Evolutionary conservation across 2,113 vertebrate genomes (phyloP).

Genomic region (Rissa tridactyla): DNA sequence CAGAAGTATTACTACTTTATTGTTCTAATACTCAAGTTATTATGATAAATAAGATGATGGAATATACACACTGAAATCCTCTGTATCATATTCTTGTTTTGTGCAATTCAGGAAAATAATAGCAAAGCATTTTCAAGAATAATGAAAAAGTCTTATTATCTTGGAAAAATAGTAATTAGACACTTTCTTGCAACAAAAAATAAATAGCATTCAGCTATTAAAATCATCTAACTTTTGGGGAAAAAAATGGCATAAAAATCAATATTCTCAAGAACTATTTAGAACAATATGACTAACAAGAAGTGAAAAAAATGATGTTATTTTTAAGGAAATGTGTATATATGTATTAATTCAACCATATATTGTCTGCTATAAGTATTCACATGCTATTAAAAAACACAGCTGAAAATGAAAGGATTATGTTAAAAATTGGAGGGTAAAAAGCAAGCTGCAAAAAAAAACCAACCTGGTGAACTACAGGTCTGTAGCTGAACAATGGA

Average conservation of each 20-base stretch:
- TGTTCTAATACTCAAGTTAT: conserved; percentile 35
- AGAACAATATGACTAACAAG: not conserved
- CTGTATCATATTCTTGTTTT: conserved; percentile 2
- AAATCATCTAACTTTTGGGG: conserved; percentile 13
- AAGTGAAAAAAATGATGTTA: not conserved
- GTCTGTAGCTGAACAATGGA: not conserved
- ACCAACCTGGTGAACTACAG: not conserved
- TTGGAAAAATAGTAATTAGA: not conserved
- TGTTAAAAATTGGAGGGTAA: not conserved
- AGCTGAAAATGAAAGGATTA: not conserved
- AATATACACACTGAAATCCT: not conserved
- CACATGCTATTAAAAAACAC: not conserved
- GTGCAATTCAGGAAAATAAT: not conserved
- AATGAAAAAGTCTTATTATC: conserved; percentile 23
- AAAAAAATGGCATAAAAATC: conserved; percentile 1
- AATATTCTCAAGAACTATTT: not conserved
- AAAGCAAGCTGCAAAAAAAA: not conserved
- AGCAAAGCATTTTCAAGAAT: conserved; percentile 34
- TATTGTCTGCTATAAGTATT: not conserved
- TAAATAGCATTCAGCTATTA: conserved; percentile 19
- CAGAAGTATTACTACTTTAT: not conserved
- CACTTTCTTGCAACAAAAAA: conserved; percentile 26
- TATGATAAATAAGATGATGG: conserved; percentile 47
- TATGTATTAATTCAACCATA: not conserved
- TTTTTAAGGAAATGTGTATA: not conserved